phyloP scores from a whole-genome alignment of 2,888 invertebrate genomes.

The Graphium colonna region DNA sequence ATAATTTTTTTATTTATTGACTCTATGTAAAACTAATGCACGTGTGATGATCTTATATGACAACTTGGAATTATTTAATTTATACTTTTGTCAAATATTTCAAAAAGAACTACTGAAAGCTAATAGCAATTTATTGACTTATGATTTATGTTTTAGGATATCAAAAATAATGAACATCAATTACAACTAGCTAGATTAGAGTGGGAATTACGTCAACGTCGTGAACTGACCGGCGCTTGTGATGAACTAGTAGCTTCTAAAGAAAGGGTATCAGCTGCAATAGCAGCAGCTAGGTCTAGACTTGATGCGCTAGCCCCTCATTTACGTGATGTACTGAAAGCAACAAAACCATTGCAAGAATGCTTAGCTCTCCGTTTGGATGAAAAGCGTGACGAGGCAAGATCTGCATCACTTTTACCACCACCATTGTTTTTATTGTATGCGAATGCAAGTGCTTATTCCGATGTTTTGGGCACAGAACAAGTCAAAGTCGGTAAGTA shows the following conservation, averaged over 20 bases:
- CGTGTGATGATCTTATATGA: too few relatives aligned
- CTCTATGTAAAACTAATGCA: too few relatives aligned
- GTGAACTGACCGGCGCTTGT: slow-evolving; percentile 88
- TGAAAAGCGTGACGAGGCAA: slow-evolving; percentile 87
- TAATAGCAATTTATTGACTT: too few relatives aligned
- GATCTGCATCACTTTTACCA: slow-evolving; percentile 87
- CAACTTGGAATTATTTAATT: too few relatives aligned
- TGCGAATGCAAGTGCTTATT: slow-evolving; percentile 90
- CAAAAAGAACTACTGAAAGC: too few relatives aligned
- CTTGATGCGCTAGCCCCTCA: slow-evolving; percentile 91
- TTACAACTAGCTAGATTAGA: slow-evolving; percentile 91
- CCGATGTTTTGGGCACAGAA: slow-evolving; percentile 84
- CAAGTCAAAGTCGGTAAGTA: slow-evolving; percentile 63
- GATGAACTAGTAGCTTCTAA: slow-evolving; percentile 88
- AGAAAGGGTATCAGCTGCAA: slow-evolving; percentile 86
- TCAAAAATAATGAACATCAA: slow-evolving; percentile 87
- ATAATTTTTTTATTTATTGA: too few relatives aligned
- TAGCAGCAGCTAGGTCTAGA: slow-evolving; percentile 86
- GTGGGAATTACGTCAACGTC: slow-evolving; percentile 94
- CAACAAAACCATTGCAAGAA: slow-evolving; percentile 94
- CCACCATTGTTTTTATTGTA: slow-evolving; percentile 92
- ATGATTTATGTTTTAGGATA: slow-evolving; percentile 81
- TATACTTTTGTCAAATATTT: too few relatives aligned
- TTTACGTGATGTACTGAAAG: slow-evolving; percentile 79
- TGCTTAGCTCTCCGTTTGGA: slow-evolving; percentile 90